These are phyloP conservation scores for Acanthopleura granulata DNA, from an alignment of 2,888 invertebrate genomes.

Conservation along the genomic window DNA sequence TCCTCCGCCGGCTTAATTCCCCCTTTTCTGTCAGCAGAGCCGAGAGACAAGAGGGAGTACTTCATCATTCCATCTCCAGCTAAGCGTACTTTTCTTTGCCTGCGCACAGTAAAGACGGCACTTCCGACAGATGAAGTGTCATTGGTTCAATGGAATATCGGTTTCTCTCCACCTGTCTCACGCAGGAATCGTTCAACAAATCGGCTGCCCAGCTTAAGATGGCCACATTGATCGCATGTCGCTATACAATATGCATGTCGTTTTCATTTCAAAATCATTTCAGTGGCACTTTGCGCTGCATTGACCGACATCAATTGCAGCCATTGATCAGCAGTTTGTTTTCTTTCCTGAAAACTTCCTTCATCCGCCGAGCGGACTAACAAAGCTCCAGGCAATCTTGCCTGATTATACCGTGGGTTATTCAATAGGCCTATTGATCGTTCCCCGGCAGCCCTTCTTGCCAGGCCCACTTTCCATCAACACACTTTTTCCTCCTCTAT, in stretches of 20 bases:
- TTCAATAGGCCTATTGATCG: constrained; percentile 17
- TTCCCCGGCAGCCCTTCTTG: neutral
- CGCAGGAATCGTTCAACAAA: neutral
- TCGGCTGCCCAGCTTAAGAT: neutral
- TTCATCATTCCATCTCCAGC: constrained; percentile 1
- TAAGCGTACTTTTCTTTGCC: neutral
- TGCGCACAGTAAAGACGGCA: neutral
- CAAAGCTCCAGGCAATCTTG: neutral
- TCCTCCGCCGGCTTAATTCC: neutral
- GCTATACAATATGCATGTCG: constrained; percentile 16
- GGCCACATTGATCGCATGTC: constrained; percentile 1
- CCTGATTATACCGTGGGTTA: constrained; percentile 12
- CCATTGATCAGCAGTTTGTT: constrained; percentile 19
- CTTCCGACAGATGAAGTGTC: constrained; percentile 10
- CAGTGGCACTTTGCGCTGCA: constrained; percentile 10
- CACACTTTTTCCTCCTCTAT: constrained; percentile 9
- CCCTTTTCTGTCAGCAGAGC: neutral
- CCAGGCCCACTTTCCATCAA: neutral
- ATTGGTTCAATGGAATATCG: constrained; percentile 8
- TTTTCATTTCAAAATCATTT: constrained; percentile 20
- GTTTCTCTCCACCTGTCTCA: constrained; percentile 10
- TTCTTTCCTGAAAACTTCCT: constrained; percentile 19
- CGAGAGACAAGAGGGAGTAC: neutral
- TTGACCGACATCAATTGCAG: constrained; percentile 11
- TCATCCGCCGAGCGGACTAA: neutral